Evolutionary conservation across 1,140 invertebrate species (phyloP), one percentile per base, ranked within the genome.

Genomic region (Ooceraea biroi): DNA sequence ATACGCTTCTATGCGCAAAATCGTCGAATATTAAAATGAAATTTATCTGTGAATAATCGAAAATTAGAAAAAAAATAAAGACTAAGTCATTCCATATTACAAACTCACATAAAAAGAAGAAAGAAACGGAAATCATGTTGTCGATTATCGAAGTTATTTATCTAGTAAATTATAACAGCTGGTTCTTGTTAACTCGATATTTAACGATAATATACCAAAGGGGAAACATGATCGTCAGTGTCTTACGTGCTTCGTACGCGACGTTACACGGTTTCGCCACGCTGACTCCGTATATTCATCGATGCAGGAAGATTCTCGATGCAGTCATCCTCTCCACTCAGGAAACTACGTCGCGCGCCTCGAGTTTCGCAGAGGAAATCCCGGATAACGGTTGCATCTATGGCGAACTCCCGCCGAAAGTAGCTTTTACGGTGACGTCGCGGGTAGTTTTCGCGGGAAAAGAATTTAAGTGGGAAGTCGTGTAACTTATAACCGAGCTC

Each of bases 401-500:
- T 19, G 55, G 17, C 57, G 46, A 82, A 76, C 72, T 60, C 30
- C 57, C 36, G 68, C 52, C 76, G 57, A 77, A 89, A 68, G 65
- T 80, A 69, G 76, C 76, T 80, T 69, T 80, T 57, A 80, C 76
- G 76, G 30, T 55, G 61, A 69, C 57, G 60, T 82, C 73, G 30
- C 50, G 48, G 22, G 69, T 73, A 57, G 52, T 76, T 50, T 77
- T 46, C 46, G 73, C 14, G 52, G 41, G 22, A 72, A 69, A 85
- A 85, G 65, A 82, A 66, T 69, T 73, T 84, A 82, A 83, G 71
- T 83, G 72, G 60, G 71, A 83, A 83, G 46, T 65, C 82, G 72
- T 83, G 82, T 83, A 76, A 83, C 71, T 83, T 83, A 76, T 83
- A 83, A 63, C 72, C 48, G 63, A 76, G 82, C 71, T 83, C n/a